These are phyloP conservation scores for Pheosia tremula DNA, from an alignment of 2,888 invertebrate species.

Conservation along the genomic window DNA sequence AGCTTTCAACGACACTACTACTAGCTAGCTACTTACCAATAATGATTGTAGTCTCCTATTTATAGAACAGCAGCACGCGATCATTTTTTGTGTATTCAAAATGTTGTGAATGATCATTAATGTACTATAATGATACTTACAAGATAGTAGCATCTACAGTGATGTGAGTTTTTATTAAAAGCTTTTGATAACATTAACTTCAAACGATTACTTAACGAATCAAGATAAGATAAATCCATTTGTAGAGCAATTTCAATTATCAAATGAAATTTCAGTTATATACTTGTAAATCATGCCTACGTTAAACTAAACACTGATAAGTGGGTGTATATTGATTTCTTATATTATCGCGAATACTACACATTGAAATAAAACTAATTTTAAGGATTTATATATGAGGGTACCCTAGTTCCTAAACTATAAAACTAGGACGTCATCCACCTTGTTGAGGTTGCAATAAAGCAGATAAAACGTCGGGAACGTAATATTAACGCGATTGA, in stretches of 20 bases:
- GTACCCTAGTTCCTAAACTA: too few species aligned
- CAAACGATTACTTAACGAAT: not conserved
- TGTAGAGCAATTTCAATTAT: not conserved
- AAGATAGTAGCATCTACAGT: slow-evolving; percentile 1
- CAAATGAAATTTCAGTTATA: not conserved
- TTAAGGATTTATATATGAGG: too few species aligned
- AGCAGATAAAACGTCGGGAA: too few species aligned
- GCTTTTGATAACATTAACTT: not conserved
- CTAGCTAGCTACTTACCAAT: not conserved
- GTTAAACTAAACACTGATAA: too few species aligned
- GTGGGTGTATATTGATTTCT: too few species aligned
- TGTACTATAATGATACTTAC: slow-evolving; percentile 17
- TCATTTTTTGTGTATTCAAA: slow-evolving; percentile 24
- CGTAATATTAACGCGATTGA: too few species aligned
- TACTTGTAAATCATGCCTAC: not conserved
- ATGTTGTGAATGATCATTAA: slow-evolving; percentile 30
- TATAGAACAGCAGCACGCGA: slow-evolving; percentile 31
- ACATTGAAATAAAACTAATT: too few species aligned
- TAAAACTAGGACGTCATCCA: too few species aligned
- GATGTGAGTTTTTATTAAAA: not conserved
- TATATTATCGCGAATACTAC: too few species aligned
- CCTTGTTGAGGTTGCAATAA: too few species aligned
- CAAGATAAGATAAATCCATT: not conserved
- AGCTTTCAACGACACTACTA: not conserved
- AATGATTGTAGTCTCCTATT: slow-evolving; percentile 1